Evolutionary conservation across 2,113 vertebrate genomes (phyloP).

Genomic region (Ploceus nigricollis): DNA sequence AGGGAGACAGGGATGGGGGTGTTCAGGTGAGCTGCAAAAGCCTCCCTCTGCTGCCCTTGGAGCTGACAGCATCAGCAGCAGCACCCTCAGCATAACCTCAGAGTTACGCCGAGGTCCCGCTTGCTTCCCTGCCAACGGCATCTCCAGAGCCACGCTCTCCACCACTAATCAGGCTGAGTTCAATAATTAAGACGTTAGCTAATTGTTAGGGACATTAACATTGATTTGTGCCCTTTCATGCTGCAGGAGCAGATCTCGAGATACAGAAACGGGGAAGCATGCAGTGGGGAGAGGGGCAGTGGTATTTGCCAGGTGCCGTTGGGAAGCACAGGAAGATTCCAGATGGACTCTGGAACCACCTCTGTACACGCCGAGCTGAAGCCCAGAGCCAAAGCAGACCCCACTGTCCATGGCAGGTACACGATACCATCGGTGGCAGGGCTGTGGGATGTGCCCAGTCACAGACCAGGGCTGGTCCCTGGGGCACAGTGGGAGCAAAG

Average conservation of each 20-base stretch:
- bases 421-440: accelerated
- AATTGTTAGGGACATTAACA: slow-evolving; percentile 70
- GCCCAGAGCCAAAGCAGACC: neutral
- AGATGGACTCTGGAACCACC: neutral
- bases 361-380: neutral
- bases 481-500: neutral
- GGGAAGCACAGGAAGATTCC: neutral
- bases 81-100: neutral
- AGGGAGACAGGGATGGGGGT: neutral
- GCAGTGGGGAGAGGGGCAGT: neutral
- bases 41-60: neutral
- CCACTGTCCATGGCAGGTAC: neutral
- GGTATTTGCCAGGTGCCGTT: neutral
- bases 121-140: neutral
- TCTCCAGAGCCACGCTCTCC: neutral
- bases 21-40: neutral
- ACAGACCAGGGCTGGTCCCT: neutral
- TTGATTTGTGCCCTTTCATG: slow-evolving; percentile 67
- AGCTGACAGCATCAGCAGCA: neutral
- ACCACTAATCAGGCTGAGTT: slow-evolving; percentile 29
- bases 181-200: slow-evolving; percentile 70
- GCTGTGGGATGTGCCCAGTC: neutral
- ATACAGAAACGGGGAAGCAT: accelerated
- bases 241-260: neutral
- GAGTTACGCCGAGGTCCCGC: neutral